Conservation (phyloP, 2,888 invertebrate species). For the Cyaniris semiargus region DNA sequence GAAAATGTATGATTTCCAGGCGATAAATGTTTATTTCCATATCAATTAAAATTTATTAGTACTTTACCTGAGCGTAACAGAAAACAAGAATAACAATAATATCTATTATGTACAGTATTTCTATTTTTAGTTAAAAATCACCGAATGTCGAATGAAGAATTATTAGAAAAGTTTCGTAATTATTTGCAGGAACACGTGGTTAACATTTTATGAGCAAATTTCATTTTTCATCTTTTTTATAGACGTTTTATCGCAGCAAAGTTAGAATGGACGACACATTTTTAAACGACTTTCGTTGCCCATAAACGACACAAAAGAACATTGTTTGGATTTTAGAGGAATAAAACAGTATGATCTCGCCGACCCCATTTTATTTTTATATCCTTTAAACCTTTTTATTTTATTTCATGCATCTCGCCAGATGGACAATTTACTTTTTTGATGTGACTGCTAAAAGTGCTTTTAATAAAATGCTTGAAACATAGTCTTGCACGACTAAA, state of each 20-base stretch:
- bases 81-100: too few relatives aligned
- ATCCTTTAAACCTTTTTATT: constrained; percentile 1
- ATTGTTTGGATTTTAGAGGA: constrained; percentile 17
- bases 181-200: not conserved
- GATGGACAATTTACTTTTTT: constrained; percentile 2
- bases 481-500: not conserved
- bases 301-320: constrained; percentile 21
- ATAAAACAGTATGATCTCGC: constrained; percentile 11
- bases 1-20: too few relatives aligned
- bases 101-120: not conserved
- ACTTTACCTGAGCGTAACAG: too few relatives aligned
- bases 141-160: not conserved
- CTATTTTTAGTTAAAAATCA: not conserved
- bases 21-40: too few relatives aligned
- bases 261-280: constrained; percentile 2
- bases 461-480: not conserved
- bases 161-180: not conserved
- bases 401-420: constrained; percentile 5
- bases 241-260: not conserved
- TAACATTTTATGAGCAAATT: not conserved
- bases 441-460: not conserved
- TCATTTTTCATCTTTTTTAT: constrained; percentile 1
- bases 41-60: too few relatives aligned
- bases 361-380: constrained; percentile 19
- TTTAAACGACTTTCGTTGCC: constrained; percentile 27